Percentiles rank a stretch among this genome's conserved stretches.
Conservation (phyloP, 2,888 invertebrate species). For the Drosophila bunnanda region DNA sequence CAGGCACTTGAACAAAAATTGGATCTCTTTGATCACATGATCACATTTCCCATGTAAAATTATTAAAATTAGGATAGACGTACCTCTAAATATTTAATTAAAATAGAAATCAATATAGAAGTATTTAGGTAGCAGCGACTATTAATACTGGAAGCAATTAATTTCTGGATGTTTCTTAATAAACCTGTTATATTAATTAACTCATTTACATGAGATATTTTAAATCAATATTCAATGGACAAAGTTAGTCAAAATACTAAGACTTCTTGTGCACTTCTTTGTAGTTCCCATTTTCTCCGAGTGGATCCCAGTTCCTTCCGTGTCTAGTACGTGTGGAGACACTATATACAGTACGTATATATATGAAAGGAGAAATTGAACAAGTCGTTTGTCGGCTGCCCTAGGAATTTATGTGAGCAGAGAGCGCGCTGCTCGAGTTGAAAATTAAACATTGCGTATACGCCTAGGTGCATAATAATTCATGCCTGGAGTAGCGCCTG, state of each 20-base stretch:
- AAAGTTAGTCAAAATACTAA: no score
- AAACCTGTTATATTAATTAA: no score
- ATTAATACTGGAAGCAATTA: no score
- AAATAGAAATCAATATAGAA: no score
- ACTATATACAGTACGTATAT: constrained; percentile 54
- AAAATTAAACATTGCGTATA: constrained; percentile 82
- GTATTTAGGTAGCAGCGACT: no score
- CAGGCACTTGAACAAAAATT: constrained; percentile 1
- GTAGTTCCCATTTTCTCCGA: background rate
- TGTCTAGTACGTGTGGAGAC: constrained; percentile 31
- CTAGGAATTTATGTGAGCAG: constrained; percentile 75
- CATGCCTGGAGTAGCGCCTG: constrained; percentile 56
- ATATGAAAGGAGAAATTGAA: constrained; percentile 72
- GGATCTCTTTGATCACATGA: background rate
- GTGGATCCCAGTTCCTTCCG: constrained; percentile 25
- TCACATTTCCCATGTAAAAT: no score
- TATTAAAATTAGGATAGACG: no score
- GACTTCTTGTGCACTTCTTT: background rate
- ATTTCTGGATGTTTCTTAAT: no score
- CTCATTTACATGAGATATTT: no score
- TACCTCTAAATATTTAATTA: no score
- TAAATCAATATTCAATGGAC: background rate
- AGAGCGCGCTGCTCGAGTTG: constrained; percentile 61
- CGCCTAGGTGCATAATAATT: constrained; percentile 81
- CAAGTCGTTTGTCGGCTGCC: constrained; percentile 77